phyloP scores from a whole-genome alignment of 2,113 vertebrate genomes.

The Nyctibius bracteatus region DNA sequence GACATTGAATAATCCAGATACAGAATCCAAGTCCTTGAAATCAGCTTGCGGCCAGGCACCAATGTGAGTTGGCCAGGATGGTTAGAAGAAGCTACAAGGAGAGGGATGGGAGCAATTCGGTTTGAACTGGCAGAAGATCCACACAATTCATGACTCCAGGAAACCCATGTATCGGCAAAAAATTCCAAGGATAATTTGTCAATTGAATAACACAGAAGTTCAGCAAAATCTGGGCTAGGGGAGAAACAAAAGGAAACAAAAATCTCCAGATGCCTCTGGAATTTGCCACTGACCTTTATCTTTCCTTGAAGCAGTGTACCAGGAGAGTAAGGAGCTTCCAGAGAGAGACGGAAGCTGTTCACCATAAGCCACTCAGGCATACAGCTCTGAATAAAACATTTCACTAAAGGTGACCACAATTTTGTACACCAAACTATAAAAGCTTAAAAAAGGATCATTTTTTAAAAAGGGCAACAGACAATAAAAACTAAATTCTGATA shows the following conservation, averaged over 20 bases:
- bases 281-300: neutral
- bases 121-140: neutral
- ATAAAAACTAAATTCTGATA: neutral
- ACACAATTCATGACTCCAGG: neutral
- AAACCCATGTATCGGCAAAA: neutral
- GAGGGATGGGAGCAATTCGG: neutral
- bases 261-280: neutral
- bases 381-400: neutral
- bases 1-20: neutral
- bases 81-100: neutral
- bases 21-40: neutral
- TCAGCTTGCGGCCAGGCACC: neutral
- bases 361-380: neutral
- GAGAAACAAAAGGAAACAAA: neutral
- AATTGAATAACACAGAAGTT: neutral
- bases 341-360: neutral
- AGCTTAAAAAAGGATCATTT: neutral
- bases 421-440: neutral
- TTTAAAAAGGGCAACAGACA: neutral
- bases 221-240: neutral
- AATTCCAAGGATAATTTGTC: neutral
- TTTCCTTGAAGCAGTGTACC: neutral
- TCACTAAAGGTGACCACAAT: neutral
- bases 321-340: neutral
- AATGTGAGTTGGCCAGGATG: neutral